A percentile compares a stretch with the other conserved stretches of the same genome.
These are phyloP conservation scores for Molossus molossus DNA, from an alignment of 2,797 vertebrate species.

Conservation along the genomic window DNA sequence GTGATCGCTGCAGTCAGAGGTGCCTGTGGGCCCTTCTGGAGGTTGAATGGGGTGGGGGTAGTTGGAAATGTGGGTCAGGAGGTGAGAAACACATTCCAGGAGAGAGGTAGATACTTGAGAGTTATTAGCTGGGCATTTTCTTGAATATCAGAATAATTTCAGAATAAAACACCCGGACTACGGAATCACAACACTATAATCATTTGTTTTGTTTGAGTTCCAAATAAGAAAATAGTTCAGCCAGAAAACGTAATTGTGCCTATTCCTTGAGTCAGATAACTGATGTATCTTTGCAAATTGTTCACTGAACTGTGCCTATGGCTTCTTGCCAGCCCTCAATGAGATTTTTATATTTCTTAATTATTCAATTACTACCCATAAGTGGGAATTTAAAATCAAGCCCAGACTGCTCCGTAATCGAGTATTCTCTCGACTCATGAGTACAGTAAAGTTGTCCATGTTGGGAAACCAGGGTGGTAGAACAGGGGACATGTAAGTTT, in stretches of 20 bases:
- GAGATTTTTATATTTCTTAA: slow-evolving; percentile 79
- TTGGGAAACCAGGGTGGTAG: neutral
- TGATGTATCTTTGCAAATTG: slow-evolving; percentile 67
- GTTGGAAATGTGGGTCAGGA: neutral
- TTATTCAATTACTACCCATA: slow-evolving; percentile 81
- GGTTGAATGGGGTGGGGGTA: neutral
- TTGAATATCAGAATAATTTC: slow-evolving; percentile 51
- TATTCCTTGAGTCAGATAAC: slow-evolving; percentile 60
- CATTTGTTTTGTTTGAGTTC: slow-evolving; percentile 59
- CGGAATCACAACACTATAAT: slow-evolving; percentile 50
- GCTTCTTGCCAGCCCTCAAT: slow-evolving; percentile 76
- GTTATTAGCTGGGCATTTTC: slow-evolving; percentile 4
- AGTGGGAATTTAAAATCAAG: slow-evolving; percentile 69
- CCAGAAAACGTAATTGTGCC: slow-evolving; percentile 49
- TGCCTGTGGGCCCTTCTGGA: neutral
- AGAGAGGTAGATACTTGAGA: neutral
- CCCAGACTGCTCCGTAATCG: neutral
- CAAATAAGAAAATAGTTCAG: slow-evolving; percentile 77
- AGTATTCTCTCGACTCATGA: neutral
- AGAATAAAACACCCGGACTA: slow-evolving; percentile 56
- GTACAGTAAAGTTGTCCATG: neutral
- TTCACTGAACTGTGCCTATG: slow-evolving; percentile 45
- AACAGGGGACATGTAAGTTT: fast-evolving
- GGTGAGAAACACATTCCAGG: neutral
- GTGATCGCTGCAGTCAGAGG: fast-evolving